Conservation (phyloP, 2,113 vertebrate species). For the Pseudopipra pipra region DNA sequence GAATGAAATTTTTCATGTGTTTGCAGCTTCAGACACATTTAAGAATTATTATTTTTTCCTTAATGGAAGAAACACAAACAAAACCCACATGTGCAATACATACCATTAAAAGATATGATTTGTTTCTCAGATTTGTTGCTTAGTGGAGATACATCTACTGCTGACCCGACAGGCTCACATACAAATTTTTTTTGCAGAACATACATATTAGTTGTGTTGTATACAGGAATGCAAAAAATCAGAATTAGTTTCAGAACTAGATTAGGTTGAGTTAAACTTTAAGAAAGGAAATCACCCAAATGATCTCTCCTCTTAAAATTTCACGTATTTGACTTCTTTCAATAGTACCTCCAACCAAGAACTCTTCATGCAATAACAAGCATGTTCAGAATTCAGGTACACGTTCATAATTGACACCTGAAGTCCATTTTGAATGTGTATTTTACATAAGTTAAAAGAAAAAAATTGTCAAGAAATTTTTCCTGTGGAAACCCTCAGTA, state of each 20-base stretch:
- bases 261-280: not conserved
- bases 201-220: not conserved
- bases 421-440: not conserved
- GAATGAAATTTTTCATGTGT: not conserved
- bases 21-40: not conserved
- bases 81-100: accelerated
- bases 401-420: not conserved
- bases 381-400: not conserved
- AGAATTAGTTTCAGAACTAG: not conserved
- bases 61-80: not conserved
- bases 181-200: not conserved
- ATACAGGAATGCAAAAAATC: not conserved
- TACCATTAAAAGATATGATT: accelerated
- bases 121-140: not conserved
- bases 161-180: not conserved
- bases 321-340: not conserved
- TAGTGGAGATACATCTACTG: not conserved
- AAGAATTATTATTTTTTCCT: not conserved
- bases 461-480: not conserved
- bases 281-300: not conserved
- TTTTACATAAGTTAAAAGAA: not conserved
- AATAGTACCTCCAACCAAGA: not conserved
- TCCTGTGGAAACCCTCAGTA: not conserved
- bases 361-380: not conserved
- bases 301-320: not conserved